Percentiles rank a stretch among this genome's conserved stretches.
These are phyloP conservation scores for Camponotus vicinus DNA, from an alignment of 1,140 invertebrate genomes.

Conservation along the genomic window DNA sequence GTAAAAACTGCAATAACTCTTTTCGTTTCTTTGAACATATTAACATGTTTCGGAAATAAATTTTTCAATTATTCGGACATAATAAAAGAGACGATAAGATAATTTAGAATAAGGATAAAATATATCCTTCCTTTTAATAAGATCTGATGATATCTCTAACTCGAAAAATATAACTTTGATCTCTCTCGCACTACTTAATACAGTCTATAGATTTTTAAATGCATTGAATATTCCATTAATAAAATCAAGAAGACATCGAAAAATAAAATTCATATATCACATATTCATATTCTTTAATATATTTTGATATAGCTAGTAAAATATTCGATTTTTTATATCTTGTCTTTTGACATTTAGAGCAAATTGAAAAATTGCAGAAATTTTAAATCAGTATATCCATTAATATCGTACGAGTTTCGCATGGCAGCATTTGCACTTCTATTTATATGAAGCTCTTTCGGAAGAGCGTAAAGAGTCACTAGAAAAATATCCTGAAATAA, in stretches of 20 bases:
- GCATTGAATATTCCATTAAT: background rate
- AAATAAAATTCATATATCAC: background rate
- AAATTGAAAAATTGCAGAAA: background rate
- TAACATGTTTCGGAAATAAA: background rate
- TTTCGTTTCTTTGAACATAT: background rate
- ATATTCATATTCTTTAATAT: background rate
- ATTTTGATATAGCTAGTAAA: background rate
- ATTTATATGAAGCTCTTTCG: slow-evolving; percentile 78
- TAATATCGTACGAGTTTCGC: slow-evolving; percentile 17
- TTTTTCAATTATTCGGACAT: background rate
- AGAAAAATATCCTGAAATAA: slow-evolving; percentile 85
- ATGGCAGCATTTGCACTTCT: slow-evolving; percentile 75
- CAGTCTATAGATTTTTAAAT: background rate
- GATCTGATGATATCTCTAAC: background rate
- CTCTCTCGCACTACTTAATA: background rate
- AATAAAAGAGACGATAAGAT: slow-evolving; percentile 2
- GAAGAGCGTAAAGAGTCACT: slow-evolving; percentile 78
- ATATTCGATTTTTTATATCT: background rate
- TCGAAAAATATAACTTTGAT: background rate
- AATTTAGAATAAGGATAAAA: background rate
- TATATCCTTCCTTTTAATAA: background rate
- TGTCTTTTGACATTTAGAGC: background rate
- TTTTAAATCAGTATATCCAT: background rate
- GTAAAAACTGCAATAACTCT: background rate
- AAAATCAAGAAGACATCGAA: background rate